Evolutionary conservation across 35 echinoderm and acorn worm species (phyloP).

Genomic region (Ophioderma brevispina): DNA sequence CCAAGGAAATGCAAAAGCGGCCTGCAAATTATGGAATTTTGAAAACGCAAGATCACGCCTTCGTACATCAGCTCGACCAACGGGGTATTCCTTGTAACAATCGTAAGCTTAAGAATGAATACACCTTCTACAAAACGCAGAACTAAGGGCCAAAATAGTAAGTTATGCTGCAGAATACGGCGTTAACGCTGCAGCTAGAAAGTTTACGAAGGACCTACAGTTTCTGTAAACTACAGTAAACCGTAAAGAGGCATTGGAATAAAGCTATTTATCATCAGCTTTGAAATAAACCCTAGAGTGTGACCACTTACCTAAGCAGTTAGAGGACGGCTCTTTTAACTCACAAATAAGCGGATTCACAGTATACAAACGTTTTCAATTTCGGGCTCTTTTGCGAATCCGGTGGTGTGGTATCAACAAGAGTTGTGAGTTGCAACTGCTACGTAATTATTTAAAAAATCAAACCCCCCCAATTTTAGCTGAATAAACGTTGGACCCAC

Average conservation of each 20-base stretch:
- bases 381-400: neutral
- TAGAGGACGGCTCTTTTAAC: neutral
- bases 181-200: slow-evolving; percentile 23
- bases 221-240: slow-evolving; percentile 32
- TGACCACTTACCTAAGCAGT: neutral
- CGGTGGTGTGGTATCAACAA: neutral
- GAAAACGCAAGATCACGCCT: neutral
- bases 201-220: slow-evolving; percentile 42
- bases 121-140: slow-evolving; percentile 11
- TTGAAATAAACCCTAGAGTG: neutral
- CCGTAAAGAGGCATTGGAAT: slow-evolving; percentile 42
- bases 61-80: neutral
- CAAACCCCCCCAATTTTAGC: neutral
- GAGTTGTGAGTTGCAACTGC: neutral
- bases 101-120: no score
- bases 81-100: no score
- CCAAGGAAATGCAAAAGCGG: neutral
- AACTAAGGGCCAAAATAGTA: slow-evolving; percentile 44
- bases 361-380: neutral
- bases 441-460: neutral
- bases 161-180: slow-evolving; percentile 46
- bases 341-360: neutral
- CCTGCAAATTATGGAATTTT: neutral
- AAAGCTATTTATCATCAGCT: neutral
- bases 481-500: neutral